Evolutionary conservation across 2,888 invertebrate genomes (phyloP).

Genomic region (Digitonthophagus gazella): DNA sequence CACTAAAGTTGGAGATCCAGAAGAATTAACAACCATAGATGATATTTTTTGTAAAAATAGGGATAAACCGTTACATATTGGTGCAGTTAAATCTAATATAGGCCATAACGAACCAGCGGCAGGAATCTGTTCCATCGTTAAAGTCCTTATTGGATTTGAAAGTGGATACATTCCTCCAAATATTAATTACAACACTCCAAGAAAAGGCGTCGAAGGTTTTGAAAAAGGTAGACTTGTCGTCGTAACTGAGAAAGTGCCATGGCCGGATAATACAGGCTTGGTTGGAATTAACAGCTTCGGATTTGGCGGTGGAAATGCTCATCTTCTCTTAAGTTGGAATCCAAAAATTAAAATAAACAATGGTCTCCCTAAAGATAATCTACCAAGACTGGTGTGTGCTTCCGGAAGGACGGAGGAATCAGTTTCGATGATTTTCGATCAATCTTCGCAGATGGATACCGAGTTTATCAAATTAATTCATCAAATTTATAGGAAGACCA

Average conservation of each 20-base stretch:
- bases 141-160: no score
- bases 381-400: no score
- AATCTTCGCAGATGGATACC: constrained; percentile 37
- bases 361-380: constrained; percentile 61
- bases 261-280: constrained; percentile 64
- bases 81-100: constrained; percentile 89
- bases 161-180: constrained; percentile 83
- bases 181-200: constrained; percentile 67
- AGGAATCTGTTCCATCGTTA: constrained; percentile 78
- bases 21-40: constrained; percentile 82
- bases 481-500: constrained; percentile 1
- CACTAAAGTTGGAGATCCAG: no score
- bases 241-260: no score
- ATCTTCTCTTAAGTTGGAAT: constrained; percentile 62
- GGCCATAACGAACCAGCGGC: constrained; percentile 90
- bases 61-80: no score
- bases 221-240: constrained; percentile 66
- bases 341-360: constrained; percentile 61
- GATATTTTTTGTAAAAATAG: constrained; percentile 74
- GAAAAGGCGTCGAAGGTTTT: no score
- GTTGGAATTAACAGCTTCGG: no score
- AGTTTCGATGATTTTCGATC: no score
- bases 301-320: no score
- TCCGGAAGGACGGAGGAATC: no score
- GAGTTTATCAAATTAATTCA: no score